Evolutionary conservation across 2,888 invertebrate genomes (phyloP), one percentile per base, ranked within the genome.

Genomic region (Serripes groenlandicus): DNA sequence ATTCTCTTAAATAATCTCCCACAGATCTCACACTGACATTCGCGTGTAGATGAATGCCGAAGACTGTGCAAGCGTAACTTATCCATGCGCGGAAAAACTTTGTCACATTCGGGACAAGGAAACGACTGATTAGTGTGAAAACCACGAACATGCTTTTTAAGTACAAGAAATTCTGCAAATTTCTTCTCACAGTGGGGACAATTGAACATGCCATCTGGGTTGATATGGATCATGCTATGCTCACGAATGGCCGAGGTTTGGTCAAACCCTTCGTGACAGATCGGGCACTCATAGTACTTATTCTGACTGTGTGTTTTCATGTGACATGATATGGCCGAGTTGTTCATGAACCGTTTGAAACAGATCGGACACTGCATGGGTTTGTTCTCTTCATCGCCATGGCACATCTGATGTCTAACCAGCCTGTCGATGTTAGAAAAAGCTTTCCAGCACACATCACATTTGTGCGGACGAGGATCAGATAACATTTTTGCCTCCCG

Each of bases 1-100:
- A 97, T 97, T 32, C 97, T 95, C 91, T 97, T 97, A 93, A 97
- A 97, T 92, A 97, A 97, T 88, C 97, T 96, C 0, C 97, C 97
- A 93, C 97, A 97, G 91, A 96, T 96, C 4, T 97, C 96, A 92
- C 97, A 97, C 84, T 97, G 95, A 94, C 97, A 97, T 91, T 97
- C 97, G 69, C 96, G 95, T 89, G 95, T 96, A 89, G 96, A 96
- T 0, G 96, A 96, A 93, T 97, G 96, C 93, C 96, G 96, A 73
- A 97, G 94, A 94, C 96, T 95, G 94, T 97, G 97, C 94, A 97
- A 96, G 81, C 96, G 96, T 68, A 97, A 95, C 76, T 97, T 97
- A 93, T 97, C 97, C 35, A 96, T 94, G 2, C 97, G 96, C 0
- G 96, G 96, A 94, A 97, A 97, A 74, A 96, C 95, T 93, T 97